These are phyloP conservation scores for Phylloscopus whistleri DNA, from an alignment of 2,113 vertebrate genomes.

Conservation along the genomic window DNA sequence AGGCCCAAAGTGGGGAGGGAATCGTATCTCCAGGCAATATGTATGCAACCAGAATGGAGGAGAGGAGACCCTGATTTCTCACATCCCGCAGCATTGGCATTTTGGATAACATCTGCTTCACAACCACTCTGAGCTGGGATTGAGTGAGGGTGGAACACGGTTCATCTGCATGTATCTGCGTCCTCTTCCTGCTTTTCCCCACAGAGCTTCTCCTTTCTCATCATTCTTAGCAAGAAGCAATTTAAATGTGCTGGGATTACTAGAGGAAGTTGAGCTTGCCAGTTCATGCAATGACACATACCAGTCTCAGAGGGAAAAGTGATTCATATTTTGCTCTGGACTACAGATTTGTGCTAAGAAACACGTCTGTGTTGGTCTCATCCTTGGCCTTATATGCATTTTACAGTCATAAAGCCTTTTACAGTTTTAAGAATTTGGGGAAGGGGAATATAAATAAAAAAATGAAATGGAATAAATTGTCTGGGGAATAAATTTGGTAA, in stretches of 20 bases:
- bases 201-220: not conserved
- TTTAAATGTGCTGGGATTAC: not conserved
- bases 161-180: not conserved
- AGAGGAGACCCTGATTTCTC: not conserved
- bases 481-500: not conserved
- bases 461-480: not conserved
- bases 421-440: not conserved
- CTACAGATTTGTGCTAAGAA: not conserved
- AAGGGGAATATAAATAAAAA: not conserved
- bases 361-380: not conserved
- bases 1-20: not conserved
- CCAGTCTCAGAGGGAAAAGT: not conserved
- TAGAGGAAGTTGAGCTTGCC: not conserved
- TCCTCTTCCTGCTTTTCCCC: not conserved
- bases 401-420: not conserved
- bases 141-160: not conserved
- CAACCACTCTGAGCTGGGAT: rapidly evolving
- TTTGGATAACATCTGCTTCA: not conserved
- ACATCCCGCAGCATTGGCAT: rapidly evolving
- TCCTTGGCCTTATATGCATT: not conserved
- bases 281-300: not conserved
- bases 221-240: not conserved
- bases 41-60: not conserved
- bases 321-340: not conserved
- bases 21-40: not conserved